These are phyloP conservation scores for Xestia c-nigrum DNA, from an alignment of 2,888 invertebrate genomes.

Conservation along the genomic window DNA sequence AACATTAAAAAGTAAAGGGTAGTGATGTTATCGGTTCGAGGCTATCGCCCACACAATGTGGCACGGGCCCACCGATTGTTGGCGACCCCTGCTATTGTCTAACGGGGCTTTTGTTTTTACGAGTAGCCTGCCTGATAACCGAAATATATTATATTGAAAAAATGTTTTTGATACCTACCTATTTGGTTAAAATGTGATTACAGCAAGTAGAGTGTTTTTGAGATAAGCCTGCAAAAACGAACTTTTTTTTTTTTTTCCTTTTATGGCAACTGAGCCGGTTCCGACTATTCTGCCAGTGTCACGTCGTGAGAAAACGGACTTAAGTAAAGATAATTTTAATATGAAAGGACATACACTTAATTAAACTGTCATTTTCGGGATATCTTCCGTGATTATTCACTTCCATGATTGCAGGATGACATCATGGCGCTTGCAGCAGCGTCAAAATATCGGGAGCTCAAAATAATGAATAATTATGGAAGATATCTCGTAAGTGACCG, in stretches of 20 bases:
- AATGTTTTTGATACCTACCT: slow-evolving; percentile 49
- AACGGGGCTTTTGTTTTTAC: slow-evolving; percentile 73
- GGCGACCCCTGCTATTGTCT: slow-evolving; percentile 76
- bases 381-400: too few species aligned
- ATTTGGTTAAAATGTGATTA: slow-evolving; percentile 39
- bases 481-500: too few species aligned
- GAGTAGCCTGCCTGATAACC: slow-evolving; percentile 73
- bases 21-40: slow-evolving; percentile 61
- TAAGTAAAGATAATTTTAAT: neutral
- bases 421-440: too few species aligned
- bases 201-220: neutral
- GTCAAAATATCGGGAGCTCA: too few species aligned
- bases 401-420: too few species aligned
- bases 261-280: too few species aligned
- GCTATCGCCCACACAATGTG: slow-evolving; percentile 72
- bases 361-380: too few species aligned
- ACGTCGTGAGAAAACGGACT: too few species aligned
- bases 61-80: slow-evolving; percentile 77
- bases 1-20: slow-evolving; percentile 73
- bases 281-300: too few species aligned
- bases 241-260: too few species aligned
- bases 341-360: neutral
- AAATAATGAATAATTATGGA: too few species aligned
- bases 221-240: neutral
- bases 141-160: slow-evolving; percentile 57